Percentiles rank a stretch among this genome's conserved stretches.
phyloP scores from a whole-genome alignment of 2,113 vertebrate species.

The Eidolon helvum region DNA sequence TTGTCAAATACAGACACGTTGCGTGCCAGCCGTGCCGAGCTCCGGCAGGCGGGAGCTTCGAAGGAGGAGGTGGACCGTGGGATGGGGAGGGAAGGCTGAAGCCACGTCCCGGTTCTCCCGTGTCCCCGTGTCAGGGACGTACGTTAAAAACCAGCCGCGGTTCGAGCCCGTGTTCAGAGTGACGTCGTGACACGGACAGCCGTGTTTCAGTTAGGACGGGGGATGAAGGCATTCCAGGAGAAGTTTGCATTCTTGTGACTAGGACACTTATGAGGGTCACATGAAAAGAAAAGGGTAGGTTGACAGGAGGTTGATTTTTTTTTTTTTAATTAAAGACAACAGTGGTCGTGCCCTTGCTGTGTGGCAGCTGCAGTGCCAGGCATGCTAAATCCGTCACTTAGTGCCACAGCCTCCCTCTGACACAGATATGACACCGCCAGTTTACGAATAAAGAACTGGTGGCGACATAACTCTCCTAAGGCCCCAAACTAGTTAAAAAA shows the following conservation, averaged over 20 bases:
- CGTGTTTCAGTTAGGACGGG: accelerated
- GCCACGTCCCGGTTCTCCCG: background rate
- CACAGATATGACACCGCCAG: too few relatives aligned
- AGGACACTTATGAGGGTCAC: accelerated
- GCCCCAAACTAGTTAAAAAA: too few relatives aligned
- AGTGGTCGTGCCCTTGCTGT: accelerated
- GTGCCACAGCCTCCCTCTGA: too few relatives aligned
- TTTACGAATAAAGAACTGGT: too few relatives aligned
- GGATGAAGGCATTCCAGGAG: background rate
- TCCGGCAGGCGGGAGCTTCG: background rate
- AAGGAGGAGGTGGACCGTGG: background rate
- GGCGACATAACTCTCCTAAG: too few relatives aligned
- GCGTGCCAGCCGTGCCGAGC: accelerated
- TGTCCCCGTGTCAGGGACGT: accelerated
- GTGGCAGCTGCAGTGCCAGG: background rate
- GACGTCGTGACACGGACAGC: accelerated
- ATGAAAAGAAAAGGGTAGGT: background rate
- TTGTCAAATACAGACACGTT: accelerated
- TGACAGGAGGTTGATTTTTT: too few relatives aligned
- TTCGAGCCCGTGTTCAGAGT: background rate
- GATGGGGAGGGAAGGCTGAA: background rate
- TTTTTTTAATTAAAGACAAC: background rate
- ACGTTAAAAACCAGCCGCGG: too few relatives aligned
- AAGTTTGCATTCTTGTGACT: background rate
- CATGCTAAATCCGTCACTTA: background rate